phyloP scores from a whole-genome alignment of 1,140 invertebrate genomes.

The Phymorhynchus buccinoides region DNA sequence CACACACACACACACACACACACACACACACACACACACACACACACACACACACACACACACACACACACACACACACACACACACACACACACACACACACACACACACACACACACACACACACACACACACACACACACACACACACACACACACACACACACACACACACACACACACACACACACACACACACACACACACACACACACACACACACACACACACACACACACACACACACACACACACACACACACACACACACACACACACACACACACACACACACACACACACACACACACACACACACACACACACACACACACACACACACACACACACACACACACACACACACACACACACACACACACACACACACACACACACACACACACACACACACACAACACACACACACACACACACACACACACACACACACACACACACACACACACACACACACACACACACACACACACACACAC shows the following conservation, averaged over 20 bases:
- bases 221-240: not conserved
- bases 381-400: too few species aligned
- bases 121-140: not conserved
- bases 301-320: not conserved
- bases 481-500: too few species aligned
- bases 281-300: not conserved
- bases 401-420: too few species aligned
- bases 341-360: too few species aligned
- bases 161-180: not conserved
- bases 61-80: conserved; percentile 1
- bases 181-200: too few species aligned
- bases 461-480: too few species aligned
- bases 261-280: not conserved
- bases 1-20: not conserved
- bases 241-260: not conserved
- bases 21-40: not conserved
- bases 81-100: not conserved
- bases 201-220: not conserved
- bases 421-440: too few species aligned
- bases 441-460: too few species aligned
- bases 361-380: too few species aligned
- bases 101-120: conserved; percentile 24
- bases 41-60: conserved; percentile 6
- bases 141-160: not conserved
- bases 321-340: too few species aligned